Evolutionary conservation across 92 coral and sea anemone genomes (phyloP).

Genomic region (Epizoanthus illoricatus): DNA sequence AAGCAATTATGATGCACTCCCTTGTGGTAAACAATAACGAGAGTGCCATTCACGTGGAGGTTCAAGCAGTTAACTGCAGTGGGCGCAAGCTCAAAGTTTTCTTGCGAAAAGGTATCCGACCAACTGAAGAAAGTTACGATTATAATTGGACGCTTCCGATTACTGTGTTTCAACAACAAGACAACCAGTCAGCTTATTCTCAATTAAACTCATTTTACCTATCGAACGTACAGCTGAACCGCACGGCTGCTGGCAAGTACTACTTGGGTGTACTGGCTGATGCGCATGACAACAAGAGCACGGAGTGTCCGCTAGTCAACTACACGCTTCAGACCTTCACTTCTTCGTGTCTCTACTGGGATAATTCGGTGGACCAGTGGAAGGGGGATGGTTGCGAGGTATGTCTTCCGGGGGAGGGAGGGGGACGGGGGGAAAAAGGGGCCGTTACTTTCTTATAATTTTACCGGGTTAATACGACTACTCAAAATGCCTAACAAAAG

Average conservation of each 20-base stretch:
- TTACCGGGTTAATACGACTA: no score
- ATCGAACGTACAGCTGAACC: conserved; percentile 76
- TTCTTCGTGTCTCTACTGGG: conserved; percentile 70
- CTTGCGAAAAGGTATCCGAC: conserved; percentile 46
- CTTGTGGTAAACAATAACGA: conserved; percentile 53
- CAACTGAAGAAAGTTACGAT: conserved; percentile 55
- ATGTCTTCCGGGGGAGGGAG: not conserved
- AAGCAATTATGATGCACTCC: conserved; percentile 50
- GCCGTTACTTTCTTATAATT: not conserved
- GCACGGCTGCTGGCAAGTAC: conserved; percentile 58
- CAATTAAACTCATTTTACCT: conserved; percentile 62
- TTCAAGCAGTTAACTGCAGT: conserved; percentile 68
- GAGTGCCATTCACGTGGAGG: conserved; percentile 64
- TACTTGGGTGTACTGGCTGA: conserved; percentile 44
- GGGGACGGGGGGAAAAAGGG: not conserved
- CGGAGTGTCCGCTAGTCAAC: conserved; percentile 46
- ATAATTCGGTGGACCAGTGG: conserved; percentile 54
- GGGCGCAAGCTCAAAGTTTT: conserved; percentile 51
- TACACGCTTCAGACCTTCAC: conserved; percentile 61
- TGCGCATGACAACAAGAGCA: conserved; percentile 20
- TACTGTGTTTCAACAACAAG: conserved; percentile 21
- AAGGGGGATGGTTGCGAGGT: conserved; percentile 78
- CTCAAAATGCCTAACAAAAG: no score
- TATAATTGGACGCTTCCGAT: conserved; percentile 72
- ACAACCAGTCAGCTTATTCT: conserved; percentile 21